Conservation (phyloP, 2,888 invertebrate species). For the Drosophila pseudotakahashii region DNA sequence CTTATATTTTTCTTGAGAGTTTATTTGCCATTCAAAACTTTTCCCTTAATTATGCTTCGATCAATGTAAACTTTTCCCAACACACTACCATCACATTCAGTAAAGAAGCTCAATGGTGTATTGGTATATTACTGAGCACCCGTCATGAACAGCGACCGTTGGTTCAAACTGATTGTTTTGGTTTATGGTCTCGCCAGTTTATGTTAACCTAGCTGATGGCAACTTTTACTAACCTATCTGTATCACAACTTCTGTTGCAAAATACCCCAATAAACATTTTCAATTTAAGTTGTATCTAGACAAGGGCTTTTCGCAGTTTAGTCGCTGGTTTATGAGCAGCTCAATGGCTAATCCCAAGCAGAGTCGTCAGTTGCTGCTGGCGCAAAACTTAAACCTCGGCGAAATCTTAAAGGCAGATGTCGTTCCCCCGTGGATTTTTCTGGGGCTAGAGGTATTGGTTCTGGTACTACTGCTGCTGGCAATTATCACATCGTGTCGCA, state of each 20-base stretch:
- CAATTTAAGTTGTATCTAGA: conserved; percentile 30
- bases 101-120: background rate
- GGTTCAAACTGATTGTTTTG: conserved; percentile 1
- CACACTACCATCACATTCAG: too few relatives aligned
- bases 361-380: conserved; percentile 56
- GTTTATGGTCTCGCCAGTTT: conserved; percentile 7
- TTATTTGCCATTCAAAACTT: too few relatives aligned
- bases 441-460: conserved; percentile 3
- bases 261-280: conserved; percentile 38
- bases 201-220: conserved; percentile 2
- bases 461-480: conserved; percentile 53
- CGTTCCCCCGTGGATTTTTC: conserved; percentile 35
- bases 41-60: too few relatives aligned
- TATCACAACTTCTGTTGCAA: conserved; percentile 26
- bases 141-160: background rate
- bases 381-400: conserved; percentile 51
- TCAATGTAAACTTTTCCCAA: too few relatives aligned
- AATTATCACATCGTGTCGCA: conserved; percentile 78
- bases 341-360: conserved; percentile 63
- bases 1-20: too few relatives aligned
- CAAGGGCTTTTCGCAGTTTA: conserved; percentile 42
- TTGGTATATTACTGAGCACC: background rate
- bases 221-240: conserved; percentile 13
- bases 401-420: conserved; percentile 68
- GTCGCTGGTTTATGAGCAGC: conserved; percentile 67